Conservation (phyloP, 2,888 invertebrate genomes). For the Standfussiana lucernea region DNA sequence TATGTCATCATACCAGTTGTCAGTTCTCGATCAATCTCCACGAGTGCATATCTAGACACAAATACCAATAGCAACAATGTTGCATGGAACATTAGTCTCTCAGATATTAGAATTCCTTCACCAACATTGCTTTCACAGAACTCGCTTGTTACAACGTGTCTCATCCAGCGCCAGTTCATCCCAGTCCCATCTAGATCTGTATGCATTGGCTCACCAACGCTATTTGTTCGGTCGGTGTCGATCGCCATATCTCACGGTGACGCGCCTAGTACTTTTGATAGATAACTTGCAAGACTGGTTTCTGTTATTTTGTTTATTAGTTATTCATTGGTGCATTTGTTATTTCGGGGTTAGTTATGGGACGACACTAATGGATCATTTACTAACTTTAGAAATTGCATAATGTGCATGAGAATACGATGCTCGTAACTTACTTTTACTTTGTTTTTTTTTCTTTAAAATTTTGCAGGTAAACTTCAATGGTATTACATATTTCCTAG, state of each 20-base stretch:
- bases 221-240: conserved; percentile 76
- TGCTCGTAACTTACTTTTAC: too few relatives aligned
- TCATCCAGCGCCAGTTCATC: conserved; percentile 25
- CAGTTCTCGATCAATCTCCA: neutral
- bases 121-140: neutral
- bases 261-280: conserved; percentile 75
- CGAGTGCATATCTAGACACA: neutral
- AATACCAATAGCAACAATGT: neutral
- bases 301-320: conserved; percentile 18
- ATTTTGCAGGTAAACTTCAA: neutral
- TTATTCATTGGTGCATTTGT: conserved; percentile 10
- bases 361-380: neutral
- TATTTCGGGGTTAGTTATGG: neutral
- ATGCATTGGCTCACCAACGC: conserved; percentile 79
- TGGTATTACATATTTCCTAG: too few relatives aligned
- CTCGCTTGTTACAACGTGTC: conserved; percentile 46
- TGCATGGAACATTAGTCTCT: too few relatives aligned
- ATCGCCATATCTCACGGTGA: conserved; percentile 81
- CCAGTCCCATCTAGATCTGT: conserved; percentile 73
- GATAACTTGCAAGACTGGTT: conserved; percentile 53
- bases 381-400: neutral
- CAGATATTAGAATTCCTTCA: neutral
- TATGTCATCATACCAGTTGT: neutral
- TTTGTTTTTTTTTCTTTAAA: neutral
- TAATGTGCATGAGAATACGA: neutral